A percentile compares a stretch with the other conserved stretches of the same genome.
phyloP scores from a whole-genome alignment of 2,888 invertebrate species.

The Nebria salina region DNA sequence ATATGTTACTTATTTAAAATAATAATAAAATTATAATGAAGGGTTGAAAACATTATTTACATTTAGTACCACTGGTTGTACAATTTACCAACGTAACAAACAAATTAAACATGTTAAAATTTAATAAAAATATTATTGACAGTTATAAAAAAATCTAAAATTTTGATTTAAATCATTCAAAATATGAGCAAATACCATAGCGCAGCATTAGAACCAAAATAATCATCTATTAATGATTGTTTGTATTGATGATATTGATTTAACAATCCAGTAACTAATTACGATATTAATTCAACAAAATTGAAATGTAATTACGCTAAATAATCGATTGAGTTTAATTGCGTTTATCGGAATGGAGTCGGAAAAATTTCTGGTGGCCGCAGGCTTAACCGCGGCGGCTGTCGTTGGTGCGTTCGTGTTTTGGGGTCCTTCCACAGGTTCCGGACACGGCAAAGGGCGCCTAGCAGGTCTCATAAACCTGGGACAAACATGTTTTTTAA shows the following conservation, averaged over 20 bases:
- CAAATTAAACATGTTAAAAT: background rate
- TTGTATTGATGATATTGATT: slow-evolving; percentile 1
- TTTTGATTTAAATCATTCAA: slow-evolving; percentile 1
- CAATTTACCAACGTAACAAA: background rate
- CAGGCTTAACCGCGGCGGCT: slow-evolving; percentile 81
- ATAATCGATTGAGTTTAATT: background rate
- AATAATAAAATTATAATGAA: too few relatives aligned
- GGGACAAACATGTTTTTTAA: slow-evolving; percentile 92
- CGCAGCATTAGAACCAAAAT: background rate
- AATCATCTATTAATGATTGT: background rate
- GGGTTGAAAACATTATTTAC: background rate
- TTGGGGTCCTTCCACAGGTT: slow-evolving; percentile 78
- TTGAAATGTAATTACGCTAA: background rate
- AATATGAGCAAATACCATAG: background rate
- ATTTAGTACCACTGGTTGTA: background rate
- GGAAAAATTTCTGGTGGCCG: slow-evolving; percentile 80
- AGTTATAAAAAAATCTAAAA: slow-evolving; percentile 2
- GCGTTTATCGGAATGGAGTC: slow-evolving; percentile 68
- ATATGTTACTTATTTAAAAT: too few relatives aligned
- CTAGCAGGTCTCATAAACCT: slow-evolving; percentile 89
- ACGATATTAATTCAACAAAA: background rate
- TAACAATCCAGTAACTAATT: background rate
- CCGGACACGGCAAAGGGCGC: slow-evolving; percentile 70
- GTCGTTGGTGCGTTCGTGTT: slow-evolving; percentile 86
- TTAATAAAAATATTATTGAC: slow-evolving; percentile 13